Evolutionary conservation across 2,797 vertebrate species (phyloP).

Genomic region (Cynopterus sphinx): DNA sequence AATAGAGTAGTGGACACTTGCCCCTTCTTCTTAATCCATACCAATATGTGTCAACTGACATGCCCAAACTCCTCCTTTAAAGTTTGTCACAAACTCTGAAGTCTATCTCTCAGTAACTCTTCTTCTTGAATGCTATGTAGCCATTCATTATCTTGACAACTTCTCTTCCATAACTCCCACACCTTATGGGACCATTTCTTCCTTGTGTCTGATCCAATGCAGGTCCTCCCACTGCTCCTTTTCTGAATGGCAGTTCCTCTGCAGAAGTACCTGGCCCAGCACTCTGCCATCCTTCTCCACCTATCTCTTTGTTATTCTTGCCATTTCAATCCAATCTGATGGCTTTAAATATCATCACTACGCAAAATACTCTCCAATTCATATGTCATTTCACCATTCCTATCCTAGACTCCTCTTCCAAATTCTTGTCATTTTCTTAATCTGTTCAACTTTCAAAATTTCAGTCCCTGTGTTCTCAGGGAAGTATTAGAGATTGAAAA

Average conservation of each 20-base stretch:
- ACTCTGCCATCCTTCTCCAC: background rate
- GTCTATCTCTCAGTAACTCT: background rate
- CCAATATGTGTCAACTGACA: background rate
- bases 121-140: background rate
- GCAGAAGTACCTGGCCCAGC: background rate
- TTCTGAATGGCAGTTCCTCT: background rate
- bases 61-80: background rate
- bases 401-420: background rate
- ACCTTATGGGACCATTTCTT: background rate
- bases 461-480: background rate
- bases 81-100: background rate
- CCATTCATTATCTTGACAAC: background rate
- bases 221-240: background rate
- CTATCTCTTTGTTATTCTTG: background rate
- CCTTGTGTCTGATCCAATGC: background rate
- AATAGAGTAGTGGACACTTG: background rate
- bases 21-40: background rate
- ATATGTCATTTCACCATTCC: background rate
- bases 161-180: background rate
- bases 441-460: background rate
- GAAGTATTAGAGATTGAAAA: background rate
- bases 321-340: background rate
- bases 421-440: background rate
- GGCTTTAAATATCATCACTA: background rate
- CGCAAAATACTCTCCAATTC: background rate